phyloP scores from a whole-genome alignment of 2,888 invertebrate species.

The Lasioglossum pauxillum region DNA sequence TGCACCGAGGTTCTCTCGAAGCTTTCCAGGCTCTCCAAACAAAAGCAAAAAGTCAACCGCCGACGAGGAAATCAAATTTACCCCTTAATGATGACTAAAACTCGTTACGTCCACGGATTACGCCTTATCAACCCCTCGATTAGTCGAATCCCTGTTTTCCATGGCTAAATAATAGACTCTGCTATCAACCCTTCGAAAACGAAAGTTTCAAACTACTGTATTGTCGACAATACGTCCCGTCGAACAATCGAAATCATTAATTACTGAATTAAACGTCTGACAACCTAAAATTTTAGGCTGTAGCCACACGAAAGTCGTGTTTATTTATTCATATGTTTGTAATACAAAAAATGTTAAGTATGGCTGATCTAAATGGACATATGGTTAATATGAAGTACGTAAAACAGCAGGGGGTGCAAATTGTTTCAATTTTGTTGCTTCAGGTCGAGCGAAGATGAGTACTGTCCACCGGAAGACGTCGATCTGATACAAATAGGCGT shows the following conservation, averaged over 20 bases:
- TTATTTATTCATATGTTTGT: not conserved
- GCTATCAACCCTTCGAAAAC: not conserved
- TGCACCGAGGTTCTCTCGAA: slow-evolving; percentile 62
- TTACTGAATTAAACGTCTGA: not conserved
- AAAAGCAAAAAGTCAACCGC: slow-evolving; percentile 48
- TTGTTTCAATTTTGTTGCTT: slow-evolving; percentile 15
- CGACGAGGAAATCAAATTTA: slow-evolving; percentile 6
- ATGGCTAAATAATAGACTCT: not conserved
- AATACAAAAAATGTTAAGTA: not conserved
- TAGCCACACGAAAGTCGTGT: not conserved
- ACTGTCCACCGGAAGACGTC: slow-evolving; percentile 94
- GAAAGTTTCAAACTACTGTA: not conserved
- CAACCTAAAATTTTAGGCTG: not conserved
- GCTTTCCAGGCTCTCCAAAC: slow-evolving; percentile 60
- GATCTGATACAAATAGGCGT: slow-evolving; percentile 91
- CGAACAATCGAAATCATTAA: not conserved
- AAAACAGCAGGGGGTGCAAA: not conserved
- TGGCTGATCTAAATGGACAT: not conserved
- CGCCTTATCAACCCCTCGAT: not conserved
- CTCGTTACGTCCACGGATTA: not conserved
- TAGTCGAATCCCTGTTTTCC: not conserved
- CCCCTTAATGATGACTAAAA: not conserved
- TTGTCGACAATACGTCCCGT: not conserved
- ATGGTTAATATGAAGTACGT: not conserved
- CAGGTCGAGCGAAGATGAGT: slow-evolving; percentile 94